Conservation (phyloP, 2,888 invertebrate species). For the Aethes cnicana region DNA sequence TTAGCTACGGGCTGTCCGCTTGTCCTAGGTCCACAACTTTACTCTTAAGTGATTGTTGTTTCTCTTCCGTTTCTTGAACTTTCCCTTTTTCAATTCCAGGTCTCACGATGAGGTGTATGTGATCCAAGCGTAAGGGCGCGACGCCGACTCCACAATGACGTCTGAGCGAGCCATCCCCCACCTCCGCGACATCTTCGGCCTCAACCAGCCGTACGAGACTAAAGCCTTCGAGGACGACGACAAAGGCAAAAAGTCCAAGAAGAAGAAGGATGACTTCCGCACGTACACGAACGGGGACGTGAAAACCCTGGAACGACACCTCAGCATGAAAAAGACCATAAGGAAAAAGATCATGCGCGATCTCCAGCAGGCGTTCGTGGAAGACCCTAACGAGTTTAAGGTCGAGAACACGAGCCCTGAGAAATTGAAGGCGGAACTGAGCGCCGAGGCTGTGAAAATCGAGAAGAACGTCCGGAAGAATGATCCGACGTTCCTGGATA, state of each 20-base stretch:
- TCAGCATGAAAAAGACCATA: conserved; percentile 94
- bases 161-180: conserved; percentile 90
- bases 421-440: conserved; percentile 85
- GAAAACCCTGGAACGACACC: conserved; percentile 89
- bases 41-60: too few species aligned
- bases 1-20: too few species aligned
- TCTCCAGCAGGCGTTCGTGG: conserved; percentile 88
- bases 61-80: conserved; percentile 30
- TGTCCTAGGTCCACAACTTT: too few species aligned
- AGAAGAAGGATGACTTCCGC: conserved; percentile 87
- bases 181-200: conserved; percentile 88
- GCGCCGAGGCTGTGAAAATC: conserved; percentile 86
- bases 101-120: conserved; percentile 70
- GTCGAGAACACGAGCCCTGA: conserved; percentile 86
- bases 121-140: conserved; percentile 51
- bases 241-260: conserved; percentile 82
- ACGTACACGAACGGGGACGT: conserved; percentile 85
- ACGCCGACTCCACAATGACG: conserved; percentile 77
- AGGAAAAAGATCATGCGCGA: conserved; percentile 93
- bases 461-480: conserved; percentile 77
- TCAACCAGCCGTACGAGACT: conserved; percentile 80
- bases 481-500: conserved; percentile 86
- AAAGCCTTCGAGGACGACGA: conserved; percentile 75
- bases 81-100: conserved; percentile 61
- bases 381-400: conserved; percentile 87